Conservation (phyloP, 2,113 vertebrate genomes). For the Phyllopteryx taeniolatus region DNA sequence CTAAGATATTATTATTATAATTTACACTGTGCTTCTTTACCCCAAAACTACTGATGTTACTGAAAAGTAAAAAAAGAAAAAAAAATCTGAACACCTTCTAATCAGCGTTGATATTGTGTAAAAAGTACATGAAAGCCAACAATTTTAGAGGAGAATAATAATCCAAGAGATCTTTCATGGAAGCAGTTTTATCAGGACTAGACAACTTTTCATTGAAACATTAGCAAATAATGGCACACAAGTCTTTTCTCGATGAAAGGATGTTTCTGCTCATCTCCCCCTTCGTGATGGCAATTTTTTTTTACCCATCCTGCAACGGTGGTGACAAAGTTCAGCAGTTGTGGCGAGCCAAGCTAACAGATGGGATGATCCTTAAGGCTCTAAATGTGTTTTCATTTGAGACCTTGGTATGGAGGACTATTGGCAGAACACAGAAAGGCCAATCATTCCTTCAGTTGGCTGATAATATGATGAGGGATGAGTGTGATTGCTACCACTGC, state of each 20-base stretch:
- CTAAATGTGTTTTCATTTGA: conserved; percentile 2
- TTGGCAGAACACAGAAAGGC: neutral
- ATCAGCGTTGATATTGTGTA: too few relatives aligned
- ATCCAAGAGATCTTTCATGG: neutral
- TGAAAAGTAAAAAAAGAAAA: too few relatives aligned
- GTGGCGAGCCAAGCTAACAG: neutral
- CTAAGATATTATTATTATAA: too few relatives aligned
- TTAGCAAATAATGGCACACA: neutral
- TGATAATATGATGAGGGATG: neutral
- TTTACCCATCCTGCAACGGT: neutral
- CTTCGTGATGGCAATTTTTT: neutral
- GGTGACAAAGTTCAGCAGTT: neutral
- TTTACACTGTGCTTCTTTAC: too few relatives aligned
- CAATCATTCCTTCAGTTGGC: neutral
- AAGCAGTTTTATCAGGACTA: neutral
- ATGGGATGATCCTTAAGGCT: neutral
- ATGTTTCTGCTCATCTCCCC: neutral
- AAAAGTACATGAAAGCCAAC: too few relatives aligned
- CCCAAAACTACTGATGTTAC: too few relatives aligned
- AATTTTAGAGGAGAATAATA: neutral
- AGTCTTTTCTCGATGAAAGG: neutral
- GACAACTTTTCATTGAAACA: neutral
- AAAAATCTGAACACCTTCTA: too few relatives aligned
- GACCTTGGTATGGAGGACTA: neutral
- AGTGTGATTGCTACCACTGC: neutral